phyloP scores from a whole-genome alignment of 2,797 vertebrate genomes.

The Tenualosa thibaudeaui region DNA sequence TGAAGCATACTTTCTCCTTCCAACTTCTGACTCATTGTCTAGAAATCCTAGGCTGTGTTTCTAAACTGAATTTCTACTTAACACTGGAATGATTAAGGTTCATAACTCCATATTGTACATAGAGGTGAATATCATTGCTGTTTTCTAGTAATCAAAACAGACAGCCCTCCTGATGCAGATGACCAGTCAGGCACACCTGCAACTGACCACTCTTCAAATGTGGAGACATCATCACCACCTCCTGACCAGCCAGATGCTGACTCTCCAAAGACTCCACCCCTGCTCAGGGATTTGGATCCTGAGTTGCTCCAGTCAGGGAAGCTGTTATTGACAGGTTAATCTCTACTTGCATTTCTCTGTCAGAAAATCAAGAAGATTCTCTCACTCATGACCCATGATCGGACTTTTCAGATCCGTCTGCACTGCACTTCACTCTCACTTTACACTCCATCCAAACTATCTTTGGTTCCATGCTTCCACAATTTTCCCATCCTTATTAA shows the following conservation, averaged over 20 bases:
- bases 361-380: no score
- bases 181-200: slow-evolving; percentile 55
- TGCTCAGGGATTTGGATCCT: slow-evolving; percentile 68
- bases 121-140: not conserved
- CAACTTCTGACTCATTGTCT: not conserved
- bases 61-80: not conserved
- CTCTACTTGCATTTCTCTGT: not conserved
- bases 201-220: slow-evolving; percentile 60
- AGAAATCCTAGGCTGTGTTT: not conserved
- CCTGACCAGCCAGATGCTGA: slow-evolving; percentile 56
- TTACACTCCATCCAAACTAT: not conserved
- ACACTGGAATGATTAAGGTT: not conserved
- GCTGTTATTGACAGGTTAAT: slow-evolving; percentile 70
- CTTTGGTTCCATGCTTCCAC: no score
- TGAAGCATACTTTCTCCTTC: not conserved
- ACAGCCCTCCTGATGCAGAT: slow-evolving; percentile 53
- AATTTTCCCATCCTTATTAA: no score
- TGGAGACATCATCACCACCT: slow-evolving; percentile 42
- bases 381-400: no score
- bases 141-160: slow-evolving; percentile 40
- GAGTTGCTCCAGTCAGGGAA: slow-evolving; percentile 74
- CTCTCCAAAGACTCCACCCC: slow-evolving; percentile 51
- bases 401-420: not conserved
- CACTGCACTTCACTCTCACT: no score
- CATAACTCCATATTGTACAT: not conserved